phyloP scores from a whole-genome alignment of 1,140 invertebrate species.

The Luehdorfia chinensis region DNA sequence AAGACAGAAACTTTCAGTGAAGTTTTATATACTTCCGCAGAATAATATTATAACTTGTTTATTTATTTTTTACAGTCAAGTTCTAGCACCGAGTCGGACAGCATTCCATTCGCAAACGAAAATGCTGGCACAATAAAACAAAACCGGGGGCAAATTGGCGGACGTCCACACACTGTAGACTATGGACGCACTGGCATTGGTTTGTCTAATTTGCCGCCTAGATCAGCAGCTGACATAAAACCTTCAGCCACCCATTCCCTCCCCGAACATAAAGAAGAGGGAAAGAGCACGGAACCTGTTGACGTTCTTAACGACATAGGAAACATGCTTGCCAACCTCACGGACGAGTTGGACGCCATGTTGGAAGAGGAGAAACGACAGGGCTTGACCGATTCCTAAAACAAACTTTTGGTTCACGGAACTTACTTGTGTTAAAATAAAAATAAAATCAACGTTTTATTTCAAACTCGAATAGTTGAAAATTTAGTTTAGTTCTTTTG shows the following conservation, averaged over 20 bases:
- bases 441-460: conserved; percentile 13
- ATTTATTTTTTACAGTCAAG: conserved; percentile 87
- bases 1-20: too few species aligned
- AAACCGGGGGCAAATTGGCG: conserved; percentile 69
- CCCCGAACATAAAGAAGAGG: conserved; percentile 53
- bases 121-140: conserved; percentile 98
- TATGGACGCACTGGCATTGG: conserved; percentile 56
- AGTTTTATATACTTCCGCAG: too few species aligned
- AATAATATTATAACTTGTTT: too few species aligned
- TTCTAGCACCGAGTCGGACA: conserved; percentile 97
- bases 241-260: conserved; percentile 54
- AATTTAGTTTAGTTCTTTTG: conserved; percentile 24
- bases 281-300: conserved; percentile 81
- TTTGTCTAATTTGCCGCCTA: conserved; percentile 50
- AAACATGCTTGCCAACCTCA: conserved; percentile 96
- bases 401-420: conserved; percentile 16
- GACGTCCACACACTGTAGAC: conserved; percentile 70
- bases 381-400: conserved; percentile 81
- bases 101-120: conserved; percentile 98
- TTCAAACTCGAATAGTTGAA: conserved; percentile 47
- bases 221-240: conserved; percentile 52
- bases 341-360: conserved; percentile 96
- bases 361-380: conserved; percentile 93
- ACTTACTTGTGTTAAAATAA: conserved; percentile 9
- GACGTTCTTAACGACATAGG: conserved; percentile 98